Base-by-base conservation (phyloP, 2,888 invertebrate genomes). In the Ditylenchus weischeri region DNA sequence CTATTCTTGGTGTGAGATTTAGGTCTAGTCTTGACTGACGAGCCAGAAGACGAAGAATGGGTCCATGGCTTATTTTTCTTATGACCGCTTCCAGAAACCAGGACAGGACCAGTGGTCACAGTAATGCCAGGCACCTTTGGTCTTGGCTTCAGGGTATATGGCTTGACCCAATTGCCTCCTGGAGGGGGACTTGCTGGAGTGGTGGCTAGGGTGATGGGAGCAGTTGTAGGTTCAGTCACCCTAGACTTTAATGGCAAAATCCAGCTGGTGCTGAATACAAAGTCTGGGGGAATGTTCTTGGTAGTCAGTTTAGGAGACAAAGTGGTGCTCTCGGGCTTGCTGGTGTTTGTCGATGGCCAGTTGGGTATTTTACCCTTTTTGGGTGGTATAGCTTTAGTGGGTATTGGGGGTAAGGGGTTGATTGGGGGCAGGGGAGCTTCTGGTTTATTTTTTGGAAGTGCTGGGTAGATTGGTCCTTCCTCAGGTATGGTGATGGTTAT, bases 201-300 rank as follows among this genome's bases (percentile, higher is more conserved):
- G 7, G 51, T 19, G 18, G 11, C 61, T 29, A 19, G n/a, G 21
- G 66, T 66, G 19, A 36, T 29, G n/a, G 63, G 61, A 38, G 64
- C 36, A 15, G 62, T 23, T 23, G 29, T 64, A 60, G 23, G 21
- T 21, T 51, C 21, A n/a, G 54, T 54, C 10, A 10, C 36, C 23
- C 23, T 35, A 29, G 29, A 21, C 19, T 57, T 67, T 15, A 60
- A 38, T 38, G 67, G 65, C 23, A 67, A 54, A 65, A 67, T 65
- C 67, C 67, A 67, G 29, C 60, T 67, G 49, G 67, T 67, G 57
- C 66, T 66, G 64, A 66, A 66, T 43, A 66, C 64, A 66, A 66
- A 66, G 35, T 65, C 66, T 48, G 50, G 36, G 10, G 57, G 48
- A 18, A 11, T 43, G 38, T 51, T 51, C 7, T 11, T 51, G n/a